Base-by-base conservation (phyloP, 2,797 vertebrate species). In the Menidia menidia region DNA sequence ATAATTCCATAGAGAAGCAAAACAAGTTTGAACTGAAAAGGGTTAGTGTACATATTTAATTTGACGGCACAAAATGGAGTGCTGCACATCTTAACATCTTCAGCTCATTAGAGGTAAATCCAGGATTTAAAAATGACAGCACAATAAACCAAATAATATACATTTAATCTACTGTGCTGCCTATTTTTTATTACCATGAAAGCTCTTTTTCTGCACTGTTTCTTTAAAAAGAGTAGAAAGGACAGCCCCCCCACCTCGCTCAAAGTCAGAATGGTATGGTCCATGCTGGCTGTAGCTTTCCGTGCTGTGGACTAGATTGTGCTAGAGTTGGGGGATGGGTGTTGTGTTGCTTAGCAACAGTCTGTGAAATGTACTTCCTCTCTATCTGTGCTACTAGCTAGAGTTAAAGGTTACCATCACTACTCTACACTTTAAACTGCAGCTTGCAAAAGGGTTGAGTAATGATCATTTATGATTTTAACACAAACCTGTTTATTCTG, bases 281-380 rank as follows among this genome's bases (percentile, higher is more conserved):
- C 93, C 71, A 8, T 75, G 75, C 73, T 75, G 68, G 84, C 89
- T 91, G 93, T 92, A 90, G 82, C 83, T 93, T 94, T 93, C 92
- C 90, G 92, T 79, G 86, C 84, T 76, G 88, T 86, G 81, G 73
- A 81, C 88, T 79, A 87, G 69, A 82, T 84, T 86, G 88, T 91
- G 87, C 89, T 92, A 84, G 87, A 89, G 82, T 74, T 84, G 92
- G 91, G 89, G 90, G 91, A 90, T 77, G 91, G 90, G 91, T 77
- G 89, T 92, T 91, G 89, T 77, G 89, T 92, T 91, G 89, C 89
- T 84, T 78, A 64, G 90, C 88, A 89, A 89, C 90, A 82, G 79
- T 74, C 59, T 83, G 71, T 85, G 83, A 77, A 83, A 57, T 84
- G 75, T 85, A 78, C 76, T 84, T 86, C 63, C 73, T 35, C 64